A percentile compares a stretch with the other conserved stretches of the same genome.
These are phyloP conservation scores for Aradus depressus DNA, from an alignment of 2,888 invertebrate species.

Conservation along the genomic window DNA sequence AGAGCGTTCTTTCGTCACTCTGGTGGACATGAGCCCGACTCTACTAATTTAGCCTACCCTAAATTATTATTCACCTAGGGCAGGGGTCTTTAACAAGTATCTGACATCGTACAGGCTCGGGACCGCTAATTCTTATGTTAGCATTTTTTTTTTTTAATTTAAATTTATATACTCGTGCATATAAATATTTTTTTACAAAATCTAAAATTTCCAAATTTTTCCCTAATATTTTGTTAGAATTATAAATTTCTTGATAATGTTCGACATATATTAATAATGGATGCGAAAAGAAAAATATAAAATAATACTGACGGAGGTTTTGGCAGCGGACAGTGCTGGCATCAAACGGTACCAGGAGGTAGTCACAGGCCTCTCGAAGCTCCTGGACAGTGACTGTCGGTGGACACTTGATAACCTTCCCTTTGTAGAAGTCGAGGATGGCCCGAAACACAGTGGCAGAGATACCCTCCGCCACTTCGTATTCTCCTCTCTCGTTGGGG, in stretches of 20 bases:
- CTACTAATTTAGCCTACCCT: too few species aligned
- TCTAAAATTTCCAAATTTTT: too few species aligned
- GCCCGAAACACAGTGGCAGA: slow-evolving; percentile 90
- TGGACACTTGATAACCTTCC: slow-evolving; percentile 85
- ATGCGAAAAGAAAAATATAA: neutral
- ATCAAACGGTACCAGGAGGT: slow-evolving; percentile 94
- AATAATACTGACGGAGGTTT: slow-evolving; percentile 67
- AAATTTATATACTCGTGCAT: neutral
- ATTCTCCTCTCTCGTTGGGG: slow-evolving; percentile 93
- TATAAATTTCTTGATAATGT: too few species aligned
- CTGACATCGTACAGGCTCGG: too few species aligned
- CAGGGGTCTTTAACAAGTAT: too few species aligned
- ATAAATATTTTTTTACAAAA: too few species aligned
- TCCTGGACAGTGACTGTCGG: slow-evolving; percentile 93
- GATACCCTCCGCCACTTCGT: slow-evolving; percentile 93
- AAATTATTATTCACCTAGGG: too few species aligned
- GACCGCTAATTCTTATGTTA: neutral
- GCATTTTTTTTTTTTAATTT: neutral
- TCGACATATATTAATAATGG: neutral
- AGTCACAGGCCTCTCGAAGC: slow-evolving; percentile 95
- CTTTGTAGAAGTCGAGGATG: slow-evolving; percentile 88
- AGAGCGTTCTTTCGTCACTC: too few species aligned
- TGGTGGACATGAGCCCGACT: too few species aligned
- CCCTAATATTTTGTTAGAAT: too few species aligned
- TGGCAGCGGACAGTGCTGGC: slow-evolving; percentile 90